A percentile compares a stretch with the other conserved stretches of the same genome.
Evolutionary conservation across 2,113 vertebrate species (phyloP).

Genomic region (human): GRCh38 chrX:41726001-41726500

Average conservation of each 20-base stretch:
- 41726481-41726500: conserved; percentile 30
- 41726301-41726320: conserved; percentile 46
- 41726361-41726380: conserved; percentile 13
- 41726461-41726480: neutral
- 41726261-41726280: neutral
- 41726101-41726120: too few relatives aligned
- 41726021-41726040: too few relatives aligned
- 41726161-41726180: too few relatives aligned
- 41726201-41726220: too few relatives aligned
- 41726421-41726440: conserved; percentile 29
- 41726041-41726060: too few relatives aligned
- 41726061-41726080: too few relatives aligned
- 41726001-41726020: too few relatives aligned
- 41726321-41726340: conserved; percentile 7
- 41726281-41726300: conserved; percentile 19
- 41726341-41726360: conserved; percentile 13
- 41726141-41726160: too few relatives aligned
- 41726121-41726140: too few relatives aligned
- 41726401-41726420: conserved; percentile 6
- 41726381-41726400: conserved; percentile 42
- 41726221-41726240: too few relatives aligned
- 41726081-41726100: too few relatives aligned
- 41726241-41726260: neutral
- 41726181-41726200: too few relatives aligned
- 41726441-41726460: conserved; percentile 9